These are phyloP conservation scores for Archips xylosteana DNA, from an alignment of 2,888 invertebrate genomes.

Conservation along the genomic window DNA sequence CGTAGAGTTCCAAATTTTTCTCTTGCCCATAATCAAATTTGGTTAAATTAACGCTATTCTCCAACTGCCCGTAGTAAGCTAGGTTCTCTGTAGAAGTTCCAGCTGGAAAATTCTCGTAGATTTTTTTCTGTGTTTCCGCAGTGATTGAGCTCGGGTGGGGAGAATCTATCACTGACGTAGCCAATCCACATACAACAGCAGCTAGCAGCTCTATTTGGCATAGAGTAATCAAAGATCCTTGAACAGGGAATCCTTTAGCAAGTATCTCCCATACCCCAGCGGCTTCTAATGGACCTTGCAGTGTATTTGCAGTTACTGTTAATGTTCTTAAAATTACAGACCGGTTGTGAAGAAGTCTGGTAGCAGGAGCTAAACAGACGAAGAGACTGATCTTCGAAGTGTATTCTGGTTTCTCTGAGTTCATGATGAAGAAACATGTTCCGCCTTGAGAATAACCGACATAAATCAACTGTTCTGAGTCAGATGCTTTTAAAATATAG, in stretches of 20 bases:
- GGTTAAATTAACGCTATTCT: constrained; percentile 54
- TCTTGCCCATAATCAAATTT: constrained; percentile 68
- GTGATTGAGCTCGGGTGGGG: constrained; percentile 64
- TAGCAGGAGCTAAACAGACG: constrained; percentile 88
- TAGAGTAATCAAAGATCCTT: constrained; percentile 6
- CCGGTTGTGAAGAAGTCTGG: constrained; percentile 74
- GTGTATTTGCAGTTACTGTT: constrained; percentile 43
- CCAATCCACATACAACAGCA: constrained; percentile 10
- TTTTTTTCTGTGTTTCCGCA: constrained; percentile 54
- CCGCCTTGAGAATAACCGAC: constrained; percentile 93
- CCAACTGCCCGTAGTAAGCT: constrained; percentile 67
- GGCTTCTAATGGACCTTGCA: neutral
- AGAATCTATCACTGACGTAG: constrained; percentile 54
- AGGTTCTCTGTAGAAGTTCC: constrained; percentile 65
- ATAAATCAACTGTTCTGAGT: constrained; percentile 60
- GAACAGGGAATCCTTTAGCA: constrained; percentile 9
- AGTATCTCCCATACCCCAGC: constrained; percentile 21
- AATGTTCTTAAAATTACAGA: constrained; percentile 53
- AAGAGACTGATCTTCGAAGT: constrained; percentile 87
- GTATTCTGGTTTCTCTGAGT: constrained; percentile 87
- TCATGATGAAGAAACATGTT: constrained; percentile 88
- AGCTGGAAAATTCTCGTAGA: constrained; percentile 67
- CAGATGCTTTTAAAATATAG: constrained; percentile 61
- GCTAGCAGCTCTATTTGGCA: constrained; percentile 5
- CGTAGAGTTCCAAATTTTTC: constrained; percentile 62